Base-by-base conservation (phyloP, 2,113 vertebrate species). In the Pteropus alecto region DNA sequence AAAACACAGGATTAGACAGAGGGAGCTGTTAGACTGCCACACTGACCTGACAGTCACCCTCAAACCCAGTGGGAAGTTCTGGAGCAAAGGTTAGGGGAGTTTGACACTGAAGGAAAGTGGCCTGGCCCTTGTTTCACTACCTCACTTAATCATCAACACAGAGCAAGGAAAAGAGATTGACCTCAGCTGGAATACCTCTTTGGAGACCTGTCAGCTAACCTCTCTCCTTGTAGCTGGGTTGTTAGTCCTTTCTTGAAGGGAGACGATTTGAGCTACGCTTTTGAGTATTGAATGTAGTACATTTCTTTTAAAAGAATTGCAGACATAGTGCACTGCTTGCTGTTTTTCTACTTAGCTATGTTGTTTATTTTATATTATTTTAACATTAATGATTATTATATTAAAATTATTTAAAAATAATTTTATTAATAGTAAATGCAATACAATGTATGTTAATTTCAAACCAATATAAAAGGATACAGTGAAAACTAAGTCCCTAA, bases 331-430 rank as follows among this genome's bases (percentile, higher is more conserved):
- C 2, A 84, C 7, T 87, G 24, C 41, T 74, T 60, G 54, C 24
- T 77, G 0, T 48, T 61, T 81, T 93, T 19, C 7, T 15, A 46
- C 51, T 43, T 68, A 58, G 12, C 13, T 35, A 38, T 24, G 24
- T 68, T 87, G 51, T 82, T 68, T 93, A 93, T 18, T 56, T 63
- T 22, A 48, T 30, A 61, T 83, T 76, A 70, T 82, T 86, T 95
- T 82, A 70, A 41, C 63, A 91, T 41, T 71, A 85, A 79, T 51
- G 65, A 93, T 54, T 58, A 48, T 86, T 48, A 48, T 7, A 79
- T 85, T 56, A 63, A 88, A 88, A 73, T 87, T 63, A 96, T n/a
- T 76, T 83, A 41, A 16, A 51, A 51, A 51, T 51, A 51, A 51
- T 51, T 48, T 48, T 16, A 5, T 51, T 51, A 90, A 46, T 48